Percentiles rank a stretch among this genome's conserved stretches.
Conservation (phyloP, 2,113 vertebrate species). For the Pampusana beccarii region DNA sequence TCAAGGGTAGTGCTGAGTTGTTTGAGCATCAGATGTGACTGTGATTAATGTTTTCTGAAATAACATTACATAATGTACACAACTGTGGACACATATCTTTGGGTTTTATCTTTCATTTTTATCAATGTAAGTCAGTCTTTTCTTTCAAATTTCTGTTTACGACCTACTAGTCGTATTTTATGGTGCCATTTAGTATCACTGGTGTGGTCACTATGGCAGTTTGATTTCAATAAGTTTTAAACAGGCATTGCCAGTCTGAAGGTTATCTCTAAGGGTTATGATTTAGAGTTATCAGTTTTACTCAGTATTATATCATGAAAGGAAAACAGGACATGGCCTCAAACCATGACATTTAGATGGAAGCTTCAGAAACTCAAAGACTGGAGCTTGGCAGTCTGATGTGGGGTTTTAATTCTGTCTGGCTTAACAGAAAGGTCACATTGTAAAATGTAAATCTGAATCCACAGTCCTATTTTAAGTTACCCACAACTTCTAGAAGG, state of each 20-base stretch:
- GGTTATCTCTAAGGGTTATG: background rate
- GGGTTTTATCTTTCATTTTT: background rate
- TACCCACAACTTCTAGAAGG: background rate
- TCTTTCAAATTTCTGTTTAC: background rate
- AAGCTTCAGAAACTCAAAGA: background rate
- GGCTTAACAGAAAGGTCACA: background rate
- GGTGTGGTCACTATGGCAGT: background rate
- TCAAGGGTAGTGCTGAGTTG: background rate
- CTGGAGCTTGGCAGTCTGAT: background rate
- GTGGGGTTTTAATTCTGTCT: background rate
- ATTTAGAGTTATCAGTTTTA: background rate
- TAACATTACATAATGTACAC: background rate
- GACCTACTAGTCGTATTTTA: background rate
- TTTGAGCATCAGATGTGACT: background rate
- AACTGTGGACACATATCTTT: background rate
- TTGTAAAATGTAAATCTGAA: background rate
- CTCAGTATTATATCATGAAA: background rate
- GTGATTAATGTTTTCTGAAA: background rate
- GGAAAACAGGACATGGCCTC: conserved; percentile 4
- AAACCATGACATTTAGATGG: conserved; percentile 13
- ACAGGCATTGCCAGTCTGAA: background rate
- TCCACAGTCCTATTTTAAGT: background rate
- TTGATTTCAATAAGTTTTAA: conserved; percentile 2
- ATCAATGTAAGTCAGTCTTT: background rate
- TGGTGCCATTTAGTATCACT: background rate